Conservation (phyloP, 2,888 invertebrate genomes). For the Pristionchus entomophagus region DNA sequence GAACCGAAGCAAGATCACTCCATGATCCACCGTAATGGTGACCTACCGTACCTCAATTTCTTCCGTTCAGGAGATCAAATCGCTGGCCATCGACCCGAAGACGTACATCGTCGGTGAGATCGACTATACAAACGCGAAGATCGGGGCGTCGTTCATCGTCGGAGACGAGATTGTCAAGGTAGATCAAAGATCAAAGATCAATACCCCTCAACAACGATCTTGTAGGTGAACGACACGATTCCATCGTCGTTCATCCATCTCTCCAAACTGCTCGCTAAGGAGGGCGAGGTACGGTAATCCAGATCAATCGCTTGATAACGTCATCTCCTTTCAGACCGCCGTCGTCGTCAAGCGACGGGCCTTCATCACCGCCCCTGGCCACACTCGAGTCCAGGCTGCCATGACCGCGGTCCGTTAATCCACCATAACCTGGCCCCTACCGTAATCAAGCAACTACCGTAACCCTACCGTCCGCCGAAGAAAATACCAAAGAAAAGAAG, state of each 20-base stretch:
- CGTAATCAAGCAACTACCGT: too few relatives aligned
- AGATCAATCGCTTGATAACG: neutral
- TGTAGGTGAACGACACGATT: neutral
- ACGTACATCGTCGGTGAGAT: constrained; percentile 17
- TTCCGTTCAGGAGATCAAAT: constrained; percentile 30
- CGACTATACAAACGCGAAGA: neutral
- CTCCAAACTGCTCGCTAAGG: neutral
- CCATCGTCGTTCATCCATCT: neutral
- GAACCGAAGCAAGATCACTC: neutral
- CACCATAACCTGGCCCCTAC: neutral
- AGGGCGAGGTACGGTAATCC: constrained; percentile 6
- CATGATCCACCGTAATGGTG: too few relatives aligned
- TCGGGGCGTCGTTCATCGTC: neutral
- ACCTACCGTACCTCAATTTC: too few relatives aligned
- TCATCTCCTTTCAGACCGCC: neutral
- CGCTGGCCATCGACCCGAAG: constrained; percentile 3
- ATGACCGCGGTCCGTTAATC: neutral
- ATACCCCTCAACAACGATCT: too few relatives aligned
- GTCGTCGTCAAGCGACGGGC: neutral
- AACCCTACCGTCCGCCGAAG: too few relatives aligned
- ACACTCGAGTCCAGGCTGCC: neutral
- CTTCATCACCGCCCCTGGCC: neutral
- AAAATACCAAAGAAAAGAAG: too few relatives aligned
- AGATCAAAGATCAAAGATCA: constrained; percentile 13
- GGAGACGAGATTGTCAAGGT: constrained; percentile 10